Conservation (phyloP, 2,888 invertebrate genomes). For the Ormia ochracea region DNA sequence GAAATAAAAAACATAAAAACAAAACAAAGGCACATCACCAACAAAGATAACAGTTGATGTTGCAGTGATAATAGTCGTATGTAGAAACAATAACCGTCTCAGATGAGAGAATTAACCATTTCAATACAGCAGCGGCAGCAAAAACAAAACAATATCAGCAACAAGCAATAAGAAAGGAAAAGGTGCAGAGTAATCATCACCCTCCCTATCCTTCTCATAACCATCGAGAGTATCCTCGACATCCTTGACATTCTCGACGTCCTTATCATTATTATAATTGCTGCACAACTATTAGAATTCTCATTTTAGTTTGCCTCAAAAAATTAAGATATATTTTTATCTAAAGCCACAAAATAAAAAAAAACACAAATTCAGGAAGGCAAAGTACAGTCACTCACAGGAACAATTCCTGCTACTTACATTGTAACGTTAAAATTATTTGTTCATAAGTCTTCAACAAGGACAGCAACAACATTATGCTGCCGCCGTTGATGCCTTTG, state of each 20-base stretch:
- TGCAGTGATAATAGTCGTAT: constrained; percentile 9
- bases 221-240: constrained; percentile 25
- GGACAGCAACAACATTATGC: constrained; percentile 37
- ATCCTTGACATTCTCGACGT: too few species aligned
- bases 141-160: not conserved
- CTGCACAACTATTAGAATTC: constrained; percentile 11
- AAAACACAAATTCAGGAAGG: not conserved
- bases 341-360: not conserved
- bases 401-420: constrained; percentile 24
- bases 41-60: constrained; percentile 26
- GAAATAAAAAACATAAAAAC: not conserved
- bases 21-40: constrained; percentile 13
- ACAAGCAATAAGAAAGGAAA: not conserved
- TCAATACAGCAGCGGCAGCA: not conserved
- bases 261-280: constrained; percentile 17
- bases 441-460: not conserved
- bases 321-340: not conserved
- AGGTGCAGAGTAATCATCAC: constrained; percentile 26
- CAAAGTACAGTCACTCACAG: constrained; percentile 1
- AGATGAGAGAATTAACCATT: constrained; percentile 21
- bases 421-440: constrained; percentile 24
- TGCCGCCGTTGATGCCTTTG: constrained; percentile 38
- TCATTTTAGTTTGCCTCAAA: not conserved
- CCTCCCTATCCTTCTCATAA: constrained; percentile 30
- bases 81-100: constrained; percentile 10